Conservation (phyloP, 2,888 invertebrate genomes). For the Leucophenga montana region DNA sequence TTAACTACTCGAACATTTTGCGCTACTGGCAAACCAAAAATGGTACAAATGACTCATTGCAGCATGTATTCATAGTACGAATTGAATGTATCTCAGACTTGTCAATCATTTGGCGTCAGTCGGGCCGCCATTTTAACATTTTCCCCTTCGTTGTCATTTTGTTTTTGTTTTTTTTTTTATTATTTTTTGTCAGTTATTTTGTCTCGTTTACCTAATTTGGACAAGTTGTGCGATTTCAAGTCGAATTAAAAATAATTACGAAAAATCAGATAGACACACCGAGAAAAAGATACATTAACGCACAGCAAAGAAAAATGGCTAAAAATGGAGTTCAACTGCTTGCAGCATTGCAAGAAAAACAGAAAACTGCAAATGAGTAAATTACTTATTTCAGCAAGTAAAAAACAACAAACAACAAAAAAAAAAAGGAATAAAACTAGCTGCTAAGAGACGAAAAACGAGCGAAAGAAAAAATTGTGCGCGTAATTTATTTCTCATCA, state of each 20-base stretch:
- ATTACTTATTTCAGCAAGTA: background rate
- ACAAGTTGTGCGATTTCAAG: background rate
- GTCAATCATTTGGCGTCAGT: constrained; percentile 20
- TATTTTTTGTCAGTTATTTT: no score
- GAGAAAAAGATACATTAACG: background rate
- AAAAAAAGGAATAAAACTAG: background rate
- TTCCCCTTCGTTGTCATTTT: no score
- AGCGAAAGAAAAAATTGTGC: background rate
- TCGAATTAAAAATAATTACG: constrained; percentile 6
- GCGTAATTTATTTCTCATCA: constrained; percentile 56
- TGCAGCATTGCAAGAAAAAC: background rate
- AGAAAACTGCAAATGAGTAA: no score
- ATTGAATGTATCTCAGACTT: no score
- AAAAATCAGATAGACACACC: background rate
- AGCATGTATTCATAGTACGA: constrained; percentile 14
- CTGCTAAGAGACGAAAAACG: background rate
- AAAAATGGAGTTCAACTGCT: constrained; percentile 20
- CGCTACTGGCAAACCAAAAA: constrained; percentile 49
- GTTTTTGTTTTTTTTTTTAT: no score
- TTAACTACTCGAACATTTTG: constrained; percentile 36
- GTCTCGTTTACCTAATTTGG: background rate
- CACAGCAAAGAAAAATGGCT: constrained; percentile 11
- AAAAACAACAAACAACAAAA: constrained; percentile 1
- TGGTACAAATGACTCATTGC: constrained; percentile 34
- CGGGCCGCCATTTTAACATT: constrained; percentile 11